phyloP scores from a whole-genome alignment of 92 coral and sea anemone species.

The Parazoanthus swiftii region DNA sequence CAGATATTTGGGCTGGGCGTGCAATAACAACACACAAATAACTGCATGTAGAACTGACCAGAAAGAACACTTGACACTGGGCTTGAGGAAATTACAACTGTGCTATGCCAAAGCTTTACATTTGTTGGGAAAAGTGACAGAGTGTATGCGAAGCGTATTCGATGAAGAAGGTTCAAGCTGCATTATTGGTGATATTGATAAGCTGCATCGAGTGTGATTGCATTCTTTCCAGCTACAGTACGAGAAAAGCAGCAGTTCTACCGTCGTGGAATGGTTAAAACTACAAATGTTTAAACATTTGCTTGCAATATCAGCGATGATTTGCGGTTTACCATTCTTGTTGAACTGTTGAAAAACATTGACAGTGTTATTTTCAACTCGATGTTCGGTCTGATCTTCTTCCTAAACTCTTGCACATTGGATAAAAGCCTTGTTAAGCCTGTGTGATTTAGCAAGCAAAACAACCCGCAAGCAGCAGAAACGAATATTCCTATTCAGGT shows the following conservation, averaged over 20 bases:
- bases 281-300: background rate
- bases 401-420: background rate
- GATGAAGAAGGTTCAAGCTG: background rate
- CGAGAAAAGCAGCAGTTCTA: background rate
- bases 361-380: background rate
- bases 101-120: background rate
- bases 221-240: too few relatives aligned
- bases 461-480: background rate
- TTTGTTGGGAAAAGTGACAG: background rate
- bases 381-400: background rate
- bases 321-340: background rate
- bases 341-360: background rate
- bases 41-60: background rate
- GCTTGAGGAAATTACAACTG: background rate
- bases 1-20: conserved; percentile 23
- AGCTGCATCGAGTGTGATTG: background rate
- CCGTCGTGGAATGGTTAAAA: background rate
- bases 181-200: background rate
- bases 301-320: background rate
- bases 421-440: too few relatives aligned
- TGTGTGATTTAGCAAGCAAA: background rate
- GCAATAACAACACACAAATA: background rate
- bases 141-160: background rate
- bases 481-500: background rate
- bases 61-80: background rate